Percentiles rank a stretch among this genome's conserved stretches.
phyloP scores from a whole-genome alignment of 2,797 vertebrate genomes.

The Perdix hodgsoniae region DNA sequence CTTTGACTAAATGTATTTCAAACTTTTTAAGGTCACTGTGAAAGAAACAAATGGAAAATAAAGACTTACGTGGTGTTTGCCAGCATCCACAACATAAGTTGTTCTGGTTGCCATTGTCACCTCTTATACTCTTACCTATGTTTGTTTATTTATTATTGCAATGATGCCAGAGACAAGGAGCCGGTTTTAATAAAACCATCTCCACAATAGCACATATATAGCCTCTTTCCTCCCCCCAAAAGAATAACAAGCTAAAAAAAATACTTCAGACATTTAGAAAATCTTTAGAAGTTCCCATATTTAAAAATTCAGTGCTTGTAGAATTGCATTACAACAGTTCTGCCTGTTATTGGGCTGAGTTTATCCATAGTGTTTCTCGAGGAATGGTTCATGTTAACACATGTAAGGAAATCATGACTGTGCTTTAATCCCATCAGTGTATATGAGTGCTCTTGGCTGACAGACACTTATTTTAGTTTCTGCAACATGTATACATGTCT shows the following conservation, averaged over 20 bases:
- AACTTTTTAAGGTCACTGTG: not conserved
- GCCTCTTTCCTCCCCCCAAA: rapidly evolving
- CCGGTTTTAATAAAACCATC: not conserved
- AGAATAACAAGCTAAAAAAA: rapidly evolving
- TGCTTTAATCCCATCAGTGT: not conserved
- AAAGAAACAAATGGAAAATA: not conserved
- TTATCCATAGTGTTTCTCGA: not conserved
- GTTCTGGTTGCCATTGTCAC: not conserved
- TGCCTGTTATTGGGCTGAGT: not conserved
- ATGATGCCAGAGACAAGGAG: not conserved
- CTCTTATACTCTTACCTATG: not conserved
- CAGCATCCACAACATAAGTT: not conserved
- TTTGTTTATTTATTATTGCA: not conserved
- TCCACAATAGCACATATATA: not conserved
- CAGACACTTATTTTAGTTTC: not conserved
- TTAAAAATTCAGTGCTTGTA: not conserved
- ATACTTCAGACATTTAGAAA: not conserved
- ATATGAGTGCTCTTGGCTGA: not conserved
- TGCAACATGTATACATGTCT: not conserved
- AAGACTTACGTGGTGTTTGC: not conserved
- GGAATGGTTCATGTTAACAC: not conserved
- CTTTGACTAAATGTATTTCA: not conserved
- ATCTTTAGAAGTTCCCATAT: not conserved
- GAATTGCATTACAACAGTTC: not conserved
- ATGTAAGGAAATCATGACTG: not conserved